Base-by-base conservation (phyloP, 2,113 vertebrate genomes). In the Ptychochromis oligacanthus region DNA sequence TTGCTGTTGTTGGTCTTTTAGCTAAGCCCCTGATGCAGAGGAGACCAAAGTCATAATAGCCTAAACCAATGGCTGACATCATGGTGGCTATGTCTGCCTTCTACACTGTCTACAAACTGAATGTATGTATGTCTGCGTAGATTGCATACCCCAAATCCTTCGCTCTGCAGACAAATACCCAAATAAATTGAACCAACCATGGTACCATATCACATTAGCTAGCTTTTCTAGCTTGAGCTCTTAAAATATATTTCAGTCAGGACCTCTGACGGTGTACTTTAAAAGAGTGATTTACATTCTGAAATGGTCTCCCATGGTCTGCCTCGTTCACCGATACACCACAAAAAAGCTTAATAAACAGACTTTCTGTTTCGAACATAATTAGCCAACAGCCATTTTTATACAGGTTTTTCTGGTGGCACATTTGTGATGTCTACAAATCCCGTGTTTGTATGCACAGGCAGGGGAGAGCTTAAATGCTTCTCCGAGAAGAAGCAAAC, bases 381-480 rank as follows among this genome's bases (percentile, higher is more conserved):
- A 72, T 72, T 72, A 52, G 26, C 65, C 65, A 70, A 72, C 65
- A 52, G 24, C 15, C 2, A 52, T 72, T 72, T 52, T 75, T 38
- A 24, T n/a, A 0, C 72, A 3, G 55, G 58, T 76, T 58, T 57
- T 72, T 31, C 43, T 72, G 65, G 15, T 72, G 65, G 43, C 10
- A 31, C 6, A 72, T 52, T 72, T 72, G 22, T 49, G 65, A 52
- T 52, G 24, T 72, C 65, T 72, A 49, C 26, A 72, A 72, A 72
- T 52, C 65, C 24, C 0, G 24, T 67, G 59, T 78, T 79, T 77
- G 57, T 74, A 60, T 59, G 56, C 62, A n/a, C 57, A 77, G 60
- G 40, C 57, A 87, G 81, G 77, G 57, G 70, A 75, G 62, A 64
- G 67, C 56, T 79, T 81, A 54, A 60, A 55, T 31, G 24, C 43